Evolutionary conservation across 2,797 vertebrate species (phyloP).

Genomic region (Rhabdomys pumilio): DNA sequence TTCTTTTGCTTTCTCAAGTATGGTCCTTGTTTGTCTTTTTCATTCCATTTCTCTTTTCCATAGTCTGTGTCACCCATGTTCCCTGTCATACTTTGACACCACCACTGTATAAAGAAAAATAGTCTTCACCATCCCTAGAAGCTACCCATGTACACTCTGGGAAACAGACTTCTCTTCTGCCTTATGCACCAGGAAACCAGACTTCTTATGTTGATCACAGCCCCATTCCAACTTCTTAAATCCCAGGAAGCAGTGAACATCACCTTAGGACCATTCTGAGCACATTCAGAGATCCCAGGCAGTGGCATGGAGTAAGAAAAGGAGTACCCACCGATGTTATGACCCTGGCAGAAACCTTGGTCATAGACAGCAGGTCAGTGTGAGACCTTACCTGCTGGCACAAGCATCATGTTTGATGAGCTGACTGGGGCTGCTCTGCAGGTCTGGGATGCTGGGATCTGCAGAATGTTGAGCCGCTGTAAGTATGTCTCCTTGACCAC

Average conservation of each 20-base stretch:
- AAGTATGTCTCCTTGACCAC: background rate
- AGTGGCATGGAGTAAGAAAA: background rate
- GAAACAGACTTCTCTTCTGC: background rate
- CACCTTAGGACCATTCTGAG: background rate
- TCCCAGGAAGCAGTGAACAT: background rate
- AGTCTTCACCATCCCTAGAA: background rate
- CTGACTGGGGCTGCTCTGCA: background rate
- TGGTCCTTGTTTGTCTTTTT: background rate
- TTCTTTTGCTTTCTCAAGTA: background rate
- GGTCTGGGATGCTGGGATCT: background rate
- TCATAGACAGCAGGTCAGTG: background rate
- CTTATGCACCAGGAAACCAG: background rate
- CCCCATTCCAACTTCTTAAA: background rate
- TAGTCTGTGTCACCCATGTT: background rate
- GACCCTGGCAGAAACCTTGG: background rate
- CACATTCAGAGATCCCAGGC: background rate
- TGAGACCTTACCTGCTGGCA: constrained; percentile 76
- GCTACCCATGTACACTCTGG: background rate
- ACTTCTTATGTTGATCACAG: background rate
- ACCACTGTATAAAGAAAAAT: background rate
- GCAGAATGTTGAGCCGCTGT: background rate
- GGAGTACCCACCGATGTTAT: background rate
- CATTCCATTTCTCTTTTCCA: background rate
- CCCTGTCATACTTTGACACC: background rate
- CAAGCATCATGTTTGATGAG: background rate